Evolutionary conservation across 1,140 invertebrate genomes (phyloP).

Genomic region (Vanessa tameamea): DNA sequence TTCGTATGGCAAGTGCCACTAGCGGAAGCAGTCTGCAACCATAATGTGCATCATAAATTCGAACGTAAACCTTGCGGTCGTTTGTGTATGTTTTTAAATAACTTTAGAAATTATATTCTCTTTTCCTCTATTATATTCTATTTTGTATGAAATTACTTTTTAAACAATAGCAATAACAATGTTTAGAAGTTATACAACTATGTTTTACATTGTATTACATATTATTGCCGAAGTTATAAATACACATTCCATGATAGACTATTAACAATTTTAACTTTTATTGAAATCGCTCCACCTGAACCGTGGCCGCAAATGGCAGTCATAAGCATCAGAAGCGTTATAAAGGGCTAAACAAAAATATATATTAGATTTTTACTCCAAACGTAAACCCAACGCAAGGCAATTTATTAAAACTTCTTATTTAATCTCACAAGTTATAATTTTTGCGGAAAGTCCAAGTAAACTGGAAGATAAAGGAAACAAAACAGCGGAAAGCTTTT

Average conservation of each 20-base stretch:
- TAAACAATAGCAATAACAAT: no score
- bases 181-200: no score
- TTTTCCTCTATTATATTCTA: background rate
- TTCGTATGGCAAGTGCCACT: constrained; percentile 23
- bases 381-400: constrained; percentile 53
- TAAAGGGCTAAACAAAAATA: constrained; percentile 27
- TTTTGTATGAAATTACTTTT: no score
- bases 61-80: constrained; percentile 21
- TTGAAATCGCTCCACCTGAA: constrained; percentile 12
- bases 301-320: background rate
- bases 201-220: no score
- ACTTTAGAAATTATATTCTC: background rate
- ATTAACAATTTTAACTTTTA: background rate
- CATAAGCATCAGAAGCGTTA: constrained; percentile 1
- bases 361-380: constrained; percentile 53
- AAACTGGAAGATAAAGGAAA: constrained; percentile 75
- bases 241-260: no score
- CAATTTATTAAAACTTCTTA: constrained; percentile 77
- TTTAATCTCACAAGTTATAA: constrained; percentile 77
- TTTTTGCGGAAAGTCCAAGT: constrained; percentile 71
- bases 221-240: no score
- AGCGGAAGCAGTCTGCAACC: constrained; percentile 24
- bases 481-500: constrained; percentile 78
- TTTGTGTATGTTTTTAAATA: constrained; percentile 9
- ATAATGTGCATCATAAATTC: constrained; percentile 35